Percentiles rank a stretch among this genome's conserved stretches.
These are phyloP conservation scores for Phyllopteryx taeniolatus DNA, from an alignment of 2,113 vertebrate genomes.

Conservation along the genomic window DNA sequence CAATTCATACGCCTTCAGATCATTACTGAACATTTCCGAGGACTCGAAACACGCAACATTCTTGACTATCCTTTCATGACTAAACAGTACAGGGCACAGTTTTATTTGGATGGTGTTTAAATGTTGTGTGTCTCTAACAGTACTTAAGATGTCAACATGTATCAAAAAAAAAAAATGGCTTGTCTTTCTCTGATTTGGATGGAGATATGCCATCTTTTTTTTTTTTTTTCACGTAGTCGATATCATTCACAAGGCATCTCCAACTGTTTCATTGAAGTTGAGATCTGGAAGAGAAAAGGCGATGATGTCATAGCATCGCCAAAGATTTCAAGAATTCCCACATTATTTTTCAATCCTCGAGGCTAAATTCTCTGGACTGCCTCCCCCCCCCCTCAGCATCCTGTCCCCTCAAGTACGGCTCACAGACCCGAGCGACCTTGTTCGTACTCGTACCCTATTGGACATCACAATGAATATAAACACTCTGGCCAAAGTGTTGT, in stretches of 20 bases:
- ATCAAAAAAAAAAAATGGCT: neutral
- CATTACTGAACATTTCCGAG: neutral
- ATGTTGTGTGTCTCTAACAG: neutral
- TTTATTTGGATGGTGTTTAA: too few relatives aligned
- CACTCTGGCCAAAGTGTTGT: slow-evolving; percentile 23
- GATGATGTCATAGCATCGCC: neutral
- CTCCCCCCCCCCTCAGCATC: neutral
- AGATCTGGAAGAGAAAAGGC: neutral
- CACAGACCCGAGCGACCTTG: slow-evolving; percentile 24
- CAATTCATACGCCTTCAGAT: neutral
- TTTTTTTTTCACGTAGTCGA: neutral
- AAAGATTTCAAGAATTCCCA: neutral
- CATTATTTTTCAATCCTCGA: neutral
- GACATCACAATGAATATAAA: slow-evolving; percentile 39
- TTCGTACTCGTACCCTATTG: slow-evolving; percentile 16
- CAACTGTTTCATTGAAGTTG: neutral
- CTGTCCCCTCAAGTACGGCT: neutral
- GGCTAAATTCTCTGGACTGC: neutral
- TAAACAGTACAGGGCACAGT: too few relatives aligned
- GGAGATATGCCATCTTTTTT: neutral
- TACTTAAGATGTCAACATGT: too few relatives aligned
- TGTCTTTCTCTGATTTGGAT: neutral
- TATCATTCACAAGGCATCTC: neutral
- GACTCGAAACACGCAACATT: too few relatives aligned
- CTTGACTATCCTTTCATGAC: neutral